Evolutionary conservation across 1,140 invertebrate genomes (phyloP).

Genomic region (Drosophila kepulauana): DNA sequence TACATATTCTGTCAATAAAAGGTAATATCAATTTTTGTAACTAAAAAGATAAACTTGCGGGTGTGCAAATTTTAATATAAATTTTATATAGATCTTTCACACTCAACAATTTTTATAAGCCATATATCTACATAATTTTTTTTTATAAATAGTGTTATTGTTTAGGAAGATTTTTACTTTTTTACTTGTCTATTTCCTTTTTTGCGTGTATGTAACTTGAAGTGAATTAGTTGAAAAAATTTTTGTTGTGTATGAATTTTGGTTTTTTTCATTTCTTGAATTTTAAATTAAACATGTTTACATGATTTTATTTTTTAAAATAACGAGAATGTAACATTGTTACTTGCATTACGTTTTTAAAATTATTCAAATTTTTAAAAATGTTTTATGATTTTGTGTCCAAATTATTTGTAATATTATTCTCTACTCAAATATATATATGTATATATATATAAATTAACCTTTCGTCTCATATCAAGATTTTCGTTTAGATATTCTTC

Average conservation of each 20-base stretch:
- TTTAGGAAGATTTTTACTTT: conserved; percentile 49
- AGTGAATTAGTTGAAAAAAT: conserved; percentile 70
- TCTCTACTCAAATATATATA: conserved; percentile 57
- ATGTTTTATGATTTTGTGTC: conserved; percentile 22
- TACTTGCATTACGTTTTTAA: not conserved
- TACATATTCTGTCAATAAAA: conserved; percentile 65
- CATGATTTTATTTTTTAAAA: too few relatives aligned
- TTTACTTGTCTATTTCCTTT: conserved; percentile 46
- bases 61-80: conserved; percentile 8
- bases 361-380: too few relatives aligned
- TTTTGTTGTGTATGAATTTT: too few relatives aligned
- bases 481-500: conserved; percentile 36
- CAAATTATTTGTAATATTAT: conserved; percentile 61
- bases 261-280: conserved; percentile 40
- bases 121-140: conserved; percentile 4
- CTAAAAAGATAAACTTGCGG: conserved; percentile 56
- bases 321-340: conserved; percentile 23
- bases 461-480: conserved; percentile 48
- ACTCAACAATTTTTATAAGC: not conserved
- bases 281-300: conserved; percentile 48
- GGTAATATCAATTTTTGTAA: conserved; percentile 68
- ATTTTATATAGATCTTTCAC: conserved; percentile 1
- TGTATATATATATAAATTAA: conserved; percentile 15
- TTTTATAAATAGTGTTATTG: conserved; percentile 24
- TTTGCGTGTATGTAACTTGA: conserved; percentile 63